These are phyloP conservation scores for Brevipalpus yothersi DNA, from an alignment of 1,140 invertebrate genomes.

Conservation along the genomic window DNA sequence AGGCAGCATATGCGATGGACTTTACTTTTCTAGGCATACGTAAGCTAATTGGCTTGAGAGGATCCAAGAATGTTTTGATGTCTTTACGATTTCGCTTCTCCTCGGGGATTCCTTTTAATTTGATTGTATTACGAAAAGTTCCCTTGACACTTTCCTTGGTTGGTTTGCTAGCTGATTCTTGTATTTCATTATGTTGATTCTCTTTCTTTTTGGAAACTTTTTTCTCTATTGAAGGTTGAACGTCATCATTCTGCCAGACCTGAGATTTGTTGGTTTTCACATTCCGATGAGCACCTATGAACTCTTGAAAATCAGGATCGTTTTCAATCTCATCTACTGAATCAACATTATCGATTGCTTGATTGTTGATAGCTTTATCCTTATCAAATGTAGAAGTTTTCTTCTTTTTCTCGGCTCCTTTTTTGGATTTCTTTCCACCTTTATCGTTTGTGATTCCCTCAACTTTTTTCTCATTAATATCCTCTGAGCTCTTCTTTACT, in stretches of 20 bases:
- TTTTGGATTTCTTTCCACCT: background rate
- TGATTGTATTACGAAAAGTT: constrained; percentile 19
- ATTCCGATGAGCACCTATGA: constrained; percentile 46
- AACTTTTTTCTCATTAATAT: background rate
- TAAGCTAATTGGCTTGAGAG: constrained; percentile 46
- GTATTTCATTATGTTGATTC: constrained; percentile 17
- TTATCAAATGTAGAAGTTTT: background rate
- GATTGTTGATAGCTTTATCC: constrained; percentile 1
- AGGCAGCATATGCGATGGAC: constrained; percentile 69
- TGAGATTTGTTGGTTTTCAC: constrained; percentile 23
- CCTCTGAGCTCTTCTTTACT: background rate
- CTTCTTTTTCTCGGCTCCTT: background rate
- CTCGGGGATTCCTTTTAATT: constrained; percentile 35
- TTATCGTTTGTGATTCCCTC: background rate
- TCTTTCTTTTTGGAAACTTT: background rate
- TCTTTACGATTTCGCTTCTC: constrained; percentile 27
- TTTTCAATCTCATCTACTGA: constrained; percentile 37
- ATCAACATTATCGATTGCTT: background rate
- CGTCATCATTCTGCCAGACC: background rate
- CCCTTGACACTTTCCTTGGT: constrained; percentile 8
- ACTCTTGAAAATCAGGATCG: constrained; percentile 69
- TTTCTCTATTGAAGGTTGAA: background rate
- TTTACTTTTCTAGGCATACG: constrained; percentile 45
- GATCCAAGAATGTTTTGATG: constrained; percentile 57
- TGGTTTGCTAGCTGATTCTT: constrained; percentile 18